These are phyloP conservation scores for Epistrophe eligans DNA, from an alignment of 2,888 invertebrate genomes.

Conservation along the genomic window DNA sequence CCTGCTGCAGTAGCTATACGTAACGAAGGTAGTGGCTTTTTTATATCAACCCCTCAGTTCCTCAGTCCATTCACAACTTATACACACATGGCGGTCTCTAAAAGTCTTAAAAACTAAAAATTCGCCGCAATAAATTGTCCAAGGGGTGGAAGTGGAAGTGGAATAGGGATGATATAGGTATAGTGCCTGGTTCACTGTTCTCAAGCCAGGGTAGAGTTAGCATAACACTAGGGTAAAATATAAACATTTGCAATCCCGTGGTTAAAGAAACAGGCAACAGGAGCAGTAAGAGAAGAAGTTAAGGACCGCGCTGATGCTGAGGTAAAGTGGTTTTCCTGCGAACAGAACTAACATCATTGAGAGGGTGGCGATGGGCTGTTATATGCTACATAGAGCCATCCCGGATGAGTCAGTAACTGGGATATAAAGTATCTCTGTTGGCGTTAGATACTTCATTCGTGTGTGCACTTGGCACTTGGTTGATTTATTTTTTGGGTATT, in stretches of 20 bases:
- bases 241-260: constrained; percentile 67
- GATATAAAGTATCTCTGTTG: constrained; percentile 60
- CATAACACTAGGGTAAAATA: constrained; percentile 39
- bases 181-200: constrained; percentile 19
- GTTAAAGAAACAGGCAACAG: constrained; percentile 38
- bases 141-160: constrained; percentile 16
- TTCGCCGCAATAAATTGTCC: constrained; percentile 63
- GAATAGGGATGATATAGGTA: neutral
- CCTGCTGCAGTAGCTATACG: neutral
- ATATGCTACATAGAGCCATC: constrained; percentile 19
- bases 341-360: neutral
- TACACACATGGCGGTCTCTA: constrained; percentile 31
- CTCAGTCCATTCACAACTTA: neutral
- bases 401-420: constrained; percentile 65
- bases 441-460: constrained; percentile 63
- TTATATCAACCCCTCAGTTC: neutral
- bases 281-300: constrained; percentile 1
- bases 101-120: constrained; percentile 63
- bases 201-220: constrained; percentile 17
- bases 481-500: constrained; percentile 69
- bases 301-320: constrained; percentile 11
- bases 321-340: constrained; percentile 52
- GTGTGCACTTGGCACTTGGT: constrained; percentile 67
- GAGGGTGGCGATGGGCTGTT: constrained; percentile 16
- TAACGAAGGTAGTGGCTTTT: constrained; percentile 39